Conservation (phyloP, 2,113 vertebrate species). For the Halichoeres trimaculatus region DNA sequence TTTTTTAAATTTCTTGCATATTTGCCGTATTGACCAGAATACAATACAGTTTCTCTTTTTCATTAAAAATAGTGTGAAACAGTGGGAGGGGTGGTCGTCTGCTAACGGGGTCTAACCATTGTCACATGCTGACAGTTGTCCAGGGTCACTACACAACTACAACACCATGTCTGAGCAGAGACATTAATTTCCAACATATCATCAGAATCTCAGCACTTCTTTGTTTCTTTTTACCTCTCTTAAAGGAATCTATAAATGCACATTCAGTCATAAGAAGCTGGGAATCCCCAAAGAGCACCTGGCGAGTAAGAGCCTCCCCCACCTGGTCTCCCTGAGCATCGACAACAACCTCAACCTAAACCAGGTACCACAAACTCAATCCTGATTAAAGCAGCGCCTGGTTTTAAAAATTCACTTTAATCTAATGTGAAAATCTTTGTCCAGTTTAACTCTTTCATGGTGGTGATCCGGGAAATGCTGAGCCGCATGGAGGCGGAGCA, state of each 20-base stretch:
- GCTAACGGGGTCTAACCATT: no score
- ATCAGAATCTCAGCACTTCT: no score
- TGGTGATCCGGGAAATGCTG: constrained; percentile 97
- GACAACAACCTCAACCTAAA: constrained; percentile 98
- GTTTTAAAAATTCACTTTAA: neutral
- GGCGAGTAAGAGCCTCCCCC: constrained; percentile 92
- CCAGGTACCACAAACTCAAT: constrained; percentile 84
- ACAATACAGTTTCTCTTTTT: no score
- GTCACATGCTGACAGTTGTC: no score
- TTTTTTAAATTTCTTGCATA: no score
- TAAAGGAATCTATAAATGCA: constrained; percentile 98
- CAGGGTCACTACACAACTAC: no score
- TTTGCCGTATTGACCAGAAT: no score
- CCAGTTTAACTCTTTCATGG: constrained; percentile 98
- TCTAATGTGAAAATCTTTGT: neutral
- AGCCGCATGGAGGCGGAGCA: constrained; percentile 94
- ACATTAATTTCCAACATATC: no score
- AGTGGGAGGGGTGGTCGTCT: no score
- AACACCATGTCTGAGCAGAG: no score
- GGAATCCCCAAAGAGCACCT: constrained; percentile 98
- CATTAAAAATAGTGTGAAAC: no score
- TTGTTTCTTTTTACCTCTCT: neutral
- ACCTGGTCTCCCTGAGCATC: constrained; percentile 96
- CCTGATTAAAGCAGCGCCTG: no score
- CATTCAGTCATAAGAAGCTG: constrained; percentile 97